phyloP scores from a whole-genome alignment of 2,113 vertebrate species.

The Cathartes aura region DNA sequence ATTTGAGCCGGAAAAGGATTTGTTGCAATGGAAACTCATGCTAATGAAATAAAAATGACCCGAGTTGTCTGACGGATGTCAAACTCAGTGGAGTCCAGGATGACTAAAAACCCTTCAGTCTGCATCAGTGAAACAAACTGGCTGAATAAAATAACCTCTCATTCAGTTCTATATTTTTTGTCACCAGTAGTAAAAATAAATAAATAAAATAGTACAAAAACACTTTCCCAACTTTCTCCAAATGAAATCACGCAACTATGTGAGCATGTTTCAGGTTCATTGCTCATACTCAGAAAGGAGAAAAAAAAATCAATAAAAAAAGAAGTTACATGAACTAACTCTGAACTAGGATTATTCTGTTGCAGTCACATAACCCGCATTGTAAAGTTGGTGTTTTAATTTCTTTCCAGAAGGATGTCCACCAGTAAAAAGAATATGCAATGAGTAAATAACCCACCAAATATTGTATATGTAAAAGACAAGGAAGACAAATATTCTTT shows the following conservation, averaged over 20 bases:
- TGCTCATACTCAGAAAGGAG: background rate
- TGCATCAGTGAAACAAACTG: constrained; percentile 33
- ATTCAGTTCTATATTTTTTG: constrained; percentile 37
- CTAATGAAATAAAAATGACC: constrained; percentile 71
- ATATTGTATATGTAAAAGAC: background rate
- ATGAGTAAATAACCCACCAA: background rate
- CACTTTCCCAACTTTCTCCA: background rate
- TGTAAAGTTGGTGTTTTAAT: background rate
- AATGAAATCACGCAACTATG: background rate
- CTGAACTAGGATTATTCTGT: background rate
- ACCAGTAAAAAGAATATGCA: background rate
- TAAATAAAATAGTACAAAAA: background rate
- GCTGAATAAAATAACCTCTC: constrained; percentile 49
- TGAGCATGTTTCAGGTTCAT: background rate
- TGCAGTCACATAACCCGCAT: background rate
- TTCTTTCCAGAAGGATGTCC: background rate
- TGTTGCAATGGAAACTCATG: constrained; percentile 51
- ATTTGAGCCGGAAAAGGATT: constrained; percentile 48
- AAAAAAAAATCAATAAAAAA: background rate
- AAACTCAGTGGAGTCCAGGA: constrained; percentile 16
- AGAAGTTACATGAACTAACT: background rate
- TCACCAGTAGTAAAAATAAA: background rate
- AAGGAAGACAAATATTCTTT: background rate
- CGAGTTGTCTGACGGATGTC: constrained; percentile 25
- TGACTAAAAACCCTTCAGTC: constrained; percentile 43